These are phyloP conservation scores for Sylvilagus floridanus DNA, from an alignment of 2,797 vertebrate genomes.

Conservation along the genomic window DNA sequence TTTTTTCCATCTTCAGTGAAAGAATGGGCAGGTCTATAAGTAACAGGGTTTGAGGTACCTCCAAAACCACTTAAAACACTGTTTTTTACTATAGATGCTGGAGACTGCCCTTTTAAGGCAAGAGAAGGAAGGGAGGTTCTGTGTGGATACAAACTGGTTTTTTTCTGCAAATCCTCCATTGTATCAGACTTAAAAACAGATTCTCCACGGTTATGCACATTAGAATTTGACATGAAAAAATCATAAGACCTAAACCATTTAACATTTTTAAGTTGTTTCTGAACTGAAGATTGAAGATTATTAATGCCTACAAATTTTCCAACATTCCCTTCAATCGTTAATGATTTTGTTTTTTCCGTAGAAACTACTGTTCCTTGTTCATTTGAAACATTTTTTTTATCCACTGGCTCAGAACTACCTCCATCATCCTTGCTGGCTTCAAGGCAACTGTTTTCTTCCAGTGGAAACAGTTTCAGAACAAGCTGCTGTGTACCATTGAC, in stretches of 20 bases:
- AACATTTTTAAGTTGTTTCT: conserved; percentile 65
- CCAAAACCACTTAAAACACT: conserved; percentile 57
- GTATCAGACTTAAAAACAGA: conserved; percentile 76
- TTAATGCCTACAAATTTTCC: conserved; percentile 73
- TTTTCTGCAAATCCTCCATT: conserved; percentile 70
- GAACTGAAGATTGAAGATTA: conserved; percentile 62
- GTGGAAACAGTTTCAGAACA: conserved; percentile 91
- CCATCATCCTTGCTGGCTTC: conserved; percentile 41
- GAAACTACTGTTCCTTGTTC: neutral
- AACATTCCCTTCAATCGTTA: conserved; percentile 65
- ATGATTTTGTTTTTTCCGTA: conserved; percentile 59
- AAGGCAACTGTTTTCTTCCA: conserved; percentile 78
- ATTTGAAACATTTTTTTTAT: neutral
- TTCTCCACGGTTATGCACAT: conserved; percentile 55
- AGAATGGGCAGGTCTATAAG: conserved; percentile 31
- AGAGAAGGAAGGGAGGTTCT: conserved; percentile 77
- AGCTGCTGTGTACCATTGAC: conserved; percentile 95
- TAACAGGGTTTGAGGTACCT: neutral
- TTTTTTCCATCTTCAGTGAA: conserved; percentile 51
- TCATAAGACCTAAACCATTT: conserved; percentile 76
- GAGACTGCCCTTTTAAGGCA: conserved; percentile 74
- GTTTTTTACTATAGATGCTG: conserved; percentile 55
- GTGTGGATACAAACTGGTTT: conserved; percentile 60
- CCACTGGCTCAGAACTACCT: conserved; percentile 13
- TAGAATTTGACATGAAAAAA: conserved; percentile 74